phyloP scores from a whole-genome alignment of 2,797 vertebrate genomes.

The Salmo trutta region DNA sequence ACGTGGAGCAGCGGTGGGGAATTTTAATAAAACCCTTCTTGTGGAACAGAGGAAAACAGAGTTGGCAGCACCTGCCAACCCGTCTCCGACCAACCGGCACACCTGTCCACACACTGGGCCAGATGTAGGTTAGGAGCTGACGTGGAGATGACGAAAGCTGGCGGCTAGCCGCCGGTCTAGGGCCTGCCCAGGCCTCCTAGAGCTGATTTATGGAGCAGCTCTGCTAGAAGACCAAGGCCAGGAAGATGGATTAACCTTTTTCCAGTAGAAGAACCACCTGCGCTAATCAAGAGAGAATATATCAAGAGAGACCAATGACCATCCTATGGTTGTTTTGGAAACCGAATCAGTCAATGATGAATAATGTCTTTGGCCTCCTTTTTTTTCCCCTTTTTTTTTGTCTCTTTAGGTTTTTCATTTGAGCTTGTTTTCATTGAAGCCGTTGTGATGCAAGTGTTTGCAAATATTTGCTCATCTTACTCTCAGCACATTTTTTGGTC shows the following conservation, averaged over 20 bases:
- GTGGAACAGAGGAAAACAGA: conserved; percentile 13
- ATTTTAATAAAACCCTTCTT: conserved; percentile 10
- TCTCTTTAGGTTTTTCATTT: conserved; percentile 8
- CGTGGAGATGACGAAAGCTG: conserved; percentile 46
- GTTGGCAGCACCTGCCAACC: conserved; percentile 29
- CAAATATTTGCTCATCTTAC: conserved; percentile 31
- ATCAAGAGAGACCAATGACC: conserved; percentile 44
- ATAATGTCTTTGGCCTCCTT: conserved; percentile 35
- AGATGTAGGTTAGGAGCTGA: conserved; percentile 44
- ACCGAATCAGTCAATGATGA: conserved; percentile 42
- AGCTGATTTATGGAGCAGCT: conserved; percentile 55
- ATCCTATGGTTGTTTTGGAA: conserved; percentile 39
- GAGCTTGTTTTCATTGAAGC: neutral
- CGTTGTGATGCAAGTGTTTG: conserved; percentile 2
- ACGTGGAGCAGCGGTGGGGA: conserved; percentile 1
- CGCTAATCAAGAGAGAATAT: conserved; percentile 56
- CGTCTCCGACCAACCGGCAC: conserved; percentile 27
- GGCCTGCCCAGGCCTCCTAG: conserved; percentile 32
- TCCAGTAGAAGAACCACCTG: conserved; percentile 63
- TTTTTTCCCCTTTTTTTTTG: conserved; percentile 22
- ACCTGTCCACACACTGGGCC: conserved; percentile 53
- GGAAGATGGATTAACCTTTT: conserved; percentile 50
- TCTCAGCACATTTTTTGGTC: conserved; percentile 13
- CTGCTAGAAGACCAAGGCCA: conserved; percentile 51
- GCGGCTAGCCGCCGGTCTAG: conserved; percentile 27